Evolutionary conservation across 1,140 invertebrate genomes (phyloP).

Genomic region (Pogonomyrmex californicus): DNA sequence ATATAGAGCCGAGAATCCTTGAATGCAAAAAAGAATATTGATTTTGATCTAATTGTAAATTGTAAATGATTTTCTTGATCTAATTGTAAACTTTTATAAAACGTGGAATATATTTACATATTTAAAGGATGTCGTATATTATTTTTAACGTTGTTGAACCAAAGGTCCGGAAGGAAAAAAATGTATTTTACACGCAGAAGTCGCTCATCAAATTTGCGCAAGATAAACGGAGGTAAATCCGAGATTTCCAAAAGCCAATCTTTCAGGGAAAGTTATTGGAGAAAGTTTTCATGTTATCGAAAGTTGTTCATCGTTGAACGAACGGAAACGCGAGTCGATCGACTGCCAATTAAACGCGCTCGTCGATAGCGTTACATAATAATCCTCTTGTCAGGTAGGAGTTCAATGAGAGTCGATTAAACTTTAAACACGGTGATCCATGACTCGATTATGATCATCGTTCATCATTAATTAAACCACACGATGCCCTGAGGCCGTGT

Average conservation of each 20-base stretch:
- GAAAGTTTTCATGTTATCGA: conserved; percentile 47
- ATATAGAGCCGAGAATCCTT: not conserved
- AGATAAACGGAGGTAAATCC: conserved; percentile 35
- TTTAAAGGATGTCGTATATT: not conserved
- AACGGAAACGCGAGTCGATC: conserved; percentile 58
- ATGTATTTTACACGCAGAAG: not conserved
- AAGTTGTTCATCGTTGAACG: conserved; percentile 50
- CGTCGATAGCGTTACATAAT: conserved; percentile 59
- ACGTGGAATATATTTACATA: too few relatives aligned
- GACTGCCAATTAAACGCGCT: conserved; percentile 65
- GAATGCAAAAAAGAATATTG: not conserved
- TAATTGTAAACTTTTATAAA: too few relatives aligned
- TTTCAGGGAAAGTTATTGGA: conserved; percentile 42
- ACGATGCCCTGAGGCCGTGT: conserved; percentile 7
- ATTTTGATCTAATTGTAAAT: not conserved
- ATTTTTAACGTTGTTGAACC: not conserved
- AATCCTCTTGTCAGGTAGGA: conserved; percentile 53
- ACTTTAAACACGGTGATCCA: conserved; percentile 61
- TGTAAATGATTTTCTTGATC: too few relatives aligned
- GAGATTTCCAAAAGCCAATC: conserved; percentile 32
- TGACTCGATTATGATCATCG: conserved; percentile 59
- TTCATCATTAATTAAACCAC: conserved; percentile 60
- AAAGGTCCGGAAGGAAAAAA: not conserved
- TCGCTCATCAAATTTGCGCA: conserved; percentile 24
- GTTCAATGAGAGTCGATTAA: conserved; percentile 62